phyloP scores from a whole-genome alignment of 2,888 invertebrate species.

The Ochropacha duplaris region DNA sequence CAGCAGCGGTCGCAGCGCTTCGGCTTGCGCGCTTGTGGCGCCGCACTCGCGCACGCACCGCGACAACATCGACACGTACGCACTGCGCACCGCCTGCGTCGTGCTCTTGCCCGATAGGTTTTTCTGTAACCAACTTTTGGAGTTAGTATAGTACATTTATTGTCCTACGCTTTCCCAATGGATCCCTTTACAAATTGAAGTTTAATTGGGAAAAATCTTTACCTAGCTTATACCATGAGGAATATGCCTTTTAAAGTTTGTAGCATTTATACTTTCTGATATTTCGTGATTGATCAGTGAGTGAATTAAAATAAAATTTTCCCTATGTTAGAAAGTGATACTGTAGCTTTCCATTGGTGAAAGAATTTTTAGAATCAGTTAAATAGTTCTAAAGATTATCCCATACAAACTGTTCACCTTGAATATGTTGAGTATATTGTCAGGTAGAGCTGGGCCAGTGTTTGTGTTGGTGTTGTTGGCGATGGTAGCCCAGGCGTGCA shows the following conservation, averaged over 20 bases:
- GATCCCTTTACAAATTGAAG: too few species aligned
- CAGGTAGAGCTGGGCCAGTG: constrained; percentile 28
- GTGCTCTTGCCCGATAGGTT: constrained; percentile 89
- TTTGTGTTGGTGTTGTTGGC: constrained; percentile 61
- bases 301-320: too few species aligned
- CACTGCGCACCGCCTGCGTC: constrained; percentile 88
- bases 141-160: not conserved
- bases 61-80: constrained; percentile 90
- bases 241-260: too few species aligned
- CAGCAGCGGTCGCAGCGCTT: constrained; percentile 83
- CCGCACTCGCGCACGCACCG: constrained; percentile 85
- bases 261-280: too few species aligned
- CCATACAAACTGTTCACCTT: constrained; percentile 39
- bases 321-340: too few species aligned
- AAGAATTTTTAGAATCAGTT: too few species aligned
- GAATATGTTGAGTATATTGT: constrained; percentile 37
- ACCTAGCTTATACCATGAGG: too few species aligned
- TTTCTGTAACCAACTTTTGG: constrained; percentile 77
- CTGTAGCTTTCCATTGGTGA: too few species aligned
- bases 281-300: too few species aligned
- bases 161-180: too few species aligned
- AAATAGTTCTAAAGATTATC: too few species aligned
- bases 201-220: too few species aligned
- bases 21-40: constrained; percentile 59
- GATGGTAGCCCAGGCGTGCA: constrained; percentile 88